Base-by-base conservation (phyloP, 2,797 vertebrate genomes). In the Xiphorhynchus erythropygius region DNA sequence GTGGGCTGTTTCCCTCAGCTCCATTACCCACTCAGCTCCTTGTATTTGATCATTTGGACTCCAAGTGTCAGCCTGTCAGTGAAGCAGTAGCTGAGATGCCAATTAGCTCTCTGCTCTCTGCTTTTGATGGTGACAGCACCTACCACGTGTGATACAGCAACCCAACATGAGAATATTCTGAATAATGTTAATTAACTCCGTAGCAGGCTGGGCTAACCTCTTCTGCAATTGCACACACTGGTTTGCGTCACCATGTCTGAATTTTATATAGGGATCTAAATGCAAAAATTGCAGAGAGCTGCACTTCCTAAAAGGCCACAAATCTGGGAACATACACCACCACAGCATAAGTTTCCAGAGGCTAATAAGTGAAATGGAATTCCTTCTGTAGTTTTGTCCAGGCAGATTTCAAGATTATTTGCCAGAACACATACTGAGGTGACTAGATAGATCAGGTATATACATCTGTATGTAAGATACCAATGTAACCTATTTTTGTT, bases 11-110 rank as follows among this genome's bases (percentile, higher is more conserved):
- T 39, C 25, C 21, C 33, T 30, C 32, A 18, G 37, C 63, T 33
- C 44, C 35, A 3, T 1, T 14, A 10, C 33, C 60, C 8, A 2
- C 44, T 57, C 60, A 7, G 18, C 13, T 30, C 0, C 13, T 3
- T 0, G 3, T 3, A 9, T 59, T 11, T 52, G 49, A 65, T 76
- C 28, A 1, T 37, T 57, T 13, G 50, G 7, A 4, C 47, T 23
- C 32, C 2, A 2, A 2, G 9, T 9, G n/a, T 17, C 37, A 53
- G 37, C 17, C 70, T 79, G 56, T 3, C 73, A 46, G 55, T 0
- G 0, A 5, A 19, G 46, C 7, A 2, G 67, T 10, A 18, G 18
- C 41, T 49, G 33, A 14, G 16, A 23, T 7, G 35, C 30, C 76
- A 68, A 5, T 82, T 59, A 63, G 8, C 32, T 42, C 19, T 7